A percentile compares a stretch with the other conserved stretches of the same genome.
phyloP scores from a whole-genome alignment of 1,140 invertebrate species.

The Cyclina sinensis region DNA sequence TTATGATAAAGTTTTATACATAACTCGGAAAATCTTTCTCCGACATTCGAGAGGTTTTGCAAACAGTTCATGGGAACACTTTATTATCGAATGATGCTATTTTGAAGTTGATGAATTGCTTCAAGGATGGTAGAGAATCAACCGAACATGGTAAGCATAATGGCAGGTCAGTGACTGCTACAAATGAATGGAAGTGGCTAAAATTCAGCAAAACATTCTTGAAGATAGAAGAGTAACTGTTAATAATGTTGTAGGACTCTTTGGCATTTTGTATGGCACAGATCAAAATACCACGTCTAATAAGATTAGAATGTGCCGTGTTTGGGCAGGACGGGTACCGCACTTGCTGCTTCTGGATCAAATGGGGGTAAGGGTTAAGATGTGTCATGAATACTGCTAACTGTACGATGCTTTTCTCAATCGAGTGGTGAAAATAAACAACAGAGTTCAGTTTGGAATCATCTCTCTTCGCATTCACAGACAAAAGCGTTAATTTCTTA shows the following conservation, averaged over 20 bases:
- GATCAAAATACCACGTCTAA: neutral
- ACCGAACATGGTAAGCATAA: neutral
- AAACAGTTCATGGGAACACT: neutral
- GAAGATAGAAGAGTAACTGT: too few species aligned
- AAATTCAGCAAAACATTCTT: constrained; percentile 4
- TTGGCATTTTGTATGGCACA: neutral
- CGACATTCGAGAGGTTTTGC: constrained; percentile 12
- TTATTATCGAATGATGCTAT: neutral
- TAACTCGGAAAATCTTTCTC: constrained; percentile 7
- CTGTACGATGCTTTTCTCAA: too few species aligned
- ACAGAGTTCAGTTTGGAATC: neutral
- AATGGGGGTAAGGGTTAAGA: neutral
- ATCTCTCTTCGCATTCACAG: neutral
- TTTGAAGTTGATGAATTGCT: constrained; percentile 15
- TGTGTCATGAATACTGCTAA: too few species aligned
- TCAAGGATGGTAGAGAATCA: constrained; percentile 8
- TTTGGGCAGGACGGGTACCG: neutral
- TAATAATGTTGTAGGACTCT: too few species aligned
- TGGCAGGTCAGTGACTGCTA: constrained; percentile 2
- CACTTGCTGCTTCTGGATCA: neutral
- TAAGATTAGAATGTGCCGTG: neutral
- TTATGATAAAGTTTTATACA: constrained; percentile 20
- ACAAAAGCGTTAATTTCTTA: constrained; percentile 30
- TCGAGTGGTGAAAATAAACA: neutral
- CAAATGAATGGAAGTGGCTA: neutral